Base-by-base conservation (phyloP, 2,888 invertebrate species). In the Julus scanicus region DNA sequence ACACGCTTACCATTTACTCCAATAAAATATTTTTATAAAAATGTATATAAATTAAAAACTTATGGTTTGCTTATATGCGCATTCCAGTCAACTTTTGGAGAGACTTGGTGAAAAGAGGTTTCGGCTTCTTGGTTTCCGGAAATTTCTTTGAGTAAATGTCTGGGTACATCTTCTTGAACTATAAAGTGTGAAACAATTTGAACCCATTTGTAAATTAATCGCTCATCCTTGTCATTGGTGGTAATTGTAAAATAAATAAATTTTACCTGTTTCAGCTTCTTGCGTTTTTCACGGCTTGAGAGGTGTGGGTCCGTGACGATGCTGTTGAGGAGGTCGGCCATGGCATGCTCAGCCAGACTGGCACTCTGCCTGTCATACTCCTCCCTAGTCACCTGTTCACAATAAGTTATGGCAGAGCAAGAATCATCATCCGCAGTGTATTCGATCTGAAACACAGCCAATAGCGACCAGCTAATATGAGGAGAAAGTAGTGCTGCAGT, bases 341-440 rank as follows among this genome's bases (percentile, higher is more conserved):
- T 48, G 53, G 88, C 88, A 4, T 17, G 2, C 39, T 86, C 85
- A 17, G 85, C 44, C 37, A 37, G n/a, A 17, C 53, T 20, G 9
- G 20, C n/a, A 11, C 48, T 44, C 44, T 86, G 84, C 29, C 53
- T 29, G 49, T 88, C 86, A 29, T 88, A 88, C 86, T 88, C 88
- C 57, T 88, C 85, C 40, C 29, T 63, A 37, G 85, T 88, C 37
- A 88, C 88, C 88, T 88, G 84, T 57, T 88, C 86, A 86, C 88
- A 88, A 88, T 88, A 88, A 88, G 85, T 88, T 57, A 88, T 84
- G 84, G 83, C 37, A 63, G 63, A 63, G 63, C 63, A 63, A 63
- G 37, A 37, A 86, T 86, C 86, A 88, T 84, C 37, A 37, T 84
- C 88, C 48, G 29, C 39, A 88, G 11, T 13, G 88, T 88, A 88